Percentiles rank a stretch among this genome's conserved stretches.
These are phyloP conservation scores for Irena cyanogastra DNA, from an alignment of 2,113 vertebrate species.

Conservation along the genomic window DNA sequence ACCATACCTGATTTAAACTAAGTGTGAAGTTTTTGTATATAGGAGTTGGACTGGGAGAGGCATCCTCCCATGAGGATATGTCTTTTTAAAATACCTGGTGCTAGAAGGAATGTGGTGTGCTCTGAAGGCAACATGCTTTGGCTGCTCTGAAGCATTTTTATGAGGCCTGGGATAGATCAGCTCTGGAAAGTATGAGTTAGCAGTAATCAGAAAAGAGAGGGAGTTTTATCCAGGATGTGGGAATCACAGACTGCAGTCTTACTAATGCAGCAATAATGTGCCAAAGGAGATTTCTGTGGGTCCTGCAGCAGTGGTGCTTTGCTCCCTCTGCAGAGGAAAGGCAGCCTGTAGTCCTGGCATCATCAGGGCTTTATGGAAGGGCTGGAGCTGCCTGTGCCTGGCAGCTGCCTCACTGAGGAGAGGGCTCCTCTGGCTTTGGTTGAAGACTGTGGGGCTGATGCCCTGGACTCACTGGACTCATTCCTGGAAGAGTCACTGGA, in stretches of 20 bases:
- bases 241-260: not conserved
- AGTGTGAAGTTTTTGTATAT: not conserved
- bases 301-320: not conserved
- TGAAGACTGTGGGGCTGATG: not conserved
- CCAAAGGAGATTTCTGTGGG: not conserved
- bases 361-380: not conserved
- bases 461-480: not conserved
- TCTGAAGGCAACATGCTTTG: constrained; percentile 32
- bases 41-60: not conserved
- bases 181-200: constrained; percentile 56
- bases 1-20: not conserved
- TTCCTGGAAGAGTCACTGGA: not conserved
- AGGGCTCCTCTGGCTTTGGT: not conserved
- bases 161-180: constrained; percentile 48
- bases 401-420: accelerated
- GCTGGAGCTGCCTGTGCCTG: accelerated
- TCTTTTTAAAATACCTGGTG: constrained; percentile 40
- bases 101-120: constrained; percentile 12
- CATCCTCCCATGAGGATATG: not conserved
- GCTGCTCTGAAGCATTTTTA: constrained; percentile 40
- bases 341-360: accelerated
- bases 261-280: not conserved
- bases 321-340: not conserved
- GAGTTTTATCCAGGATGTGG: constrained; percentile 46
- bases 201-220: constrained; percentile 39